Evolutionary conservation across 1,140 invertebrate species (phyloP).

Genomic region (Cardiocondyla obscurior): DNA sequence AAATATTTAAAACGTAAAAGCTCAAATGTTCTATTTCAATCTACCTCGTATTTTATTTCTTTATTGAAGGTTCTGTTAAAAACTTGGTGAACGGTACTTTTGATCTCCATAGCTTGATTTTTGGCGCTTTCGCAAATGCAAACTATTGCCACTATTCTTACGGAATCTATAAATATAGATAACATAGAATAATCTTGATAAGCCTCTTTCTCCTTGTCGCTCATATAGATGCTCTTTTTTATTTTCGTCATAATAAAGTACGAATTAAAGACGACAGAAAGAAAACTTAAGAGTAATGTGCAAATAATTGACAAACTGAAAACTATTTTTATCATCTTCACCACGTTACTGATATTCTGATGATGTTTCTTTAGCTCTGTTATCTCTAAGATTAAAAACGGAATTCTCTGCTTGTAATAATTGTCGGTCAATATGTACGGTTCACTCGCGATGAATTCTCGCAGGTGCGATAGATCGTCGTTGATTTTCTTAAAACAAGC

Average conservation of each 20-base stretch:
- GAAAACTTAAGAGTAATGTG: background rate
- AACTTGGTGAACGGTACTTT: background rate
- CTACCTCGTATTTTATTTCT: background rate
- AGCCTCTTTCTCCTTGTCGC: too few species aligned
- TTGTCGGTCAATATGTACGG: conserved; percentile 66
- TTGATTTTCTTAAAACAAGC: background rate
- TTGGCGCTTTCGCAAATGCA: background rate
- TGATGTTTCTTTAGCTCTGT: background rate
- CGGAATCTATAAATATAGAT: background rate
- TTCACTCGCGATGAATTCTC: conserved; percentile 23
- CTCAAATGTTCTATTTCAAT: background rate
- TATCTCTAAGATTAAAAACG: conserved; percentile 53
- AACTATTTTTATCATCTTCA: conserved; percentile 15
- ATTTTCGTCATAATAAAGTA: too few species aligned
- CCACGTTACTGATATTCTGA: background rate
- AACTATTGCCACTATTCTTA: background rate
- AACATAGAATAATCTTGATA: too few species aligned
- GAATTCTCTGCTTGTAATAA: conserved; percentile 71
- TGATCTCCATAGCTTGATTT: background rate
- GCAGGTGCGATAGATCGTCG: background rate
- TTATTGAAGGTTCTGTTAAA: background rate
- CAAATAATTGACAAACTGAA: conserved; percentile 73
- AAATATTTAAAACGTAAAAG: too few species aligned
- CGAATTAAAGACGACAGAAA: conserved; percentile 72
- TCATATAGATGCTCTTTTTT: too few species aligned